These are phyloP conservation scores for Odontothrips loti DNA, from an alignment of 2,888 invertebrate species.

Conservation along the genomic window DNA sequence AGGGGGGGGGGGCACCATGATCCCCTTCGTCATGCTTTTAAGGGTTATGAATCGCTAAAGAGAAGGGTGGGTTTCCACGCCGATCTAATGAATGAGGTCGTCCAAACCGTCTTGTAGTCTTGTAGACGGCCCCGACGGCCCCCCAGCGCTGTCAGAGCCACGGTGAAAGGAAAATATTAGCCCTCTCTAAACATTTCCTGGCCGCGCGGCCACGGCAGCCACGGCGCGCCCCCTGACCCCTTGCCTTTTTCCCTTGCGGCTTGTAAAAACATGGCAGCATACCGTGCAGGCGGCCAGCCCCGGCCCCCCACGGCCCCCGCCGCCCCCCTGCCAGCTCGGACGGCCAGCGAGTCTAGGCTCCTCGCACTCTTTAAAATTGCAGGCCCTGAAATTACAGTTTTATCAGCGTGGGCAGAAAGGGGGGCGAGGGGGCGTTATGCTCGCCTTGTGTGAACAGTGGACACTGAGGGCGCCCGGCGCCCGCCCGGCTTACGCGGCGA, in stretches of 20 bases:
- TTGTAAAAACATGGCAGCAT: slow-evolving; percentile 5
- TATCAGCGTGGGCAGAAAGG: slow-evolving; percentile 11
- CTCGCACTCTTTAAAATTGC: slow-evolving; percentile 15
- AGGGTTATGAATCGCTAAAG: too few relatives aligned
- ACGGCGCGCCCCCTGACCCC: neutral
- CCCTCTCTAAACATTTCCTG: slow-evolving; percentile 17
- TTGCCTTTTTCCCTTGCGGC: neutral
- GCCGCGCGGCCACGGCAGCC: neutral
- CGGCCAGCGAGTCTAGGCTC: neutral
- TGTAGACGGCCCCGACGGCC: neutral
- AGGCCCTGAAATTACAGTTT: slow-evolving; percentile 14
- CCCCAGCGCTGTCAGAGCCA: neutral
- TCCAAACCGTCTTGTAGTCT: neutral
- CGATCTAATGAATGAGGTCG: too few relatives aligned
- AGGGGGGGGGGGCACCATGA: too few relatives aligned
- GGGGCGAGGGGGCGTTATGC: neutral
- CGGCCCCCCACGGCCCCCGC: neutral
- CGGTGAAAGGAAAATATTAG: slow-evolving; percentile 3
- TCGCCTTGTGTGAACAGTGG: neutral
- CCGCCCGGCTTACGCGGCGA: neutral
- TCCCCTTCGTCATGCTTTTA: too few relatives aligned
- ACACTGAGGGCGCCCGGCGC: neutral
- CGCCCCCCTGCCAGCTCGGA: neutral
- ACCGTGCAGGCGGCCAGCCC: neutral
- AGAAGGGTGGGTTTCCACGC: too few relatives aligned